phyloP scores from a whole-genome alignment of 2,797 vertebrate genomes.

The Sebastes hubbsi region DNA sequence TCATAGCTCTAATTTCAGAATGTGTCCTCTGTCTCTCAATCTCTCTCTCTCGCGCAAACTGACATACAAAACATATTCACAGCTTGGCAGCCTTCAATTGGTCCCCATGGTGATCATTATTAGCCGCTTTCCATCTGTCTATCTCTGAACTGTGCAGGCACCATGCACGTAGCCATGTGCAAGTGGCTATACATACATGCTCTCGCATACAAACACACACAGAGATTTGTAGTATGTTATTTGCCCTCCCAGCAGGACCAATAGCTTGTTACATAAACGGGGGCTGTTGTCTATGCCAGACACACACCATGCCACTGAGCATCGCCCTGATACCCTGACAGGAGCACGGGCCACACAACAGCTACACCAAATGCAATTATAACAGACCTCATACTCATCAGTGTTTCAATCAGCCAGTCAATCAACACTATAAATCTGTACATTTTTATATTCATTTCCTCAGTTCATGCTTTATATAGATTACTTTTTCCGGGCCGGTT shows the following conservation, averaged over 20 bases:
- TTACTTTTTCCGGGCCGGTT: slow-evolving; percentile 7
- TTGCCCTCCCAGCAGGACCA: slow-evolving; percentile 2
- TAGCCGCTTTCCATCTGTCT: slow-evolving; percentile 65
- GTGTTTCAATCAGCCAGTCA: slow-evolving; percentile 3
- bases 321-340: background rate
- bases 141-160: slow-evolving; percentile 30
- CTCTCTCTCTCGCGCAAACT: slow-evolving; percentile 7
- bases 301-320: slow-evolving; percentile 12
- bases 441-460: slow-evolving; percentile 7
- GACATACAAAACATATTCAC: slow-evolving; percentile 15
- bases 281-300: slow-evolving; percentile 14
- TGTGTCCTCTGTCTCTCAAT: slow-evolving; percentile 21
- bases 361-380: background rate
- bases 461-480: background rate
- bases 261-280: slow-evolving; percentile 19
- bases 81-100: slow-evolving; percentile 48
- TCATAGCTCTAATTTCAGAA: slow-evolving; percentile 55
- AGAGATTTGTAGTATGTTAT: slow-evolving; percentile 8
- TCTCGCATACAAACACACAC: background rate
- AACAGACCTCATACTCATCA: background rate
- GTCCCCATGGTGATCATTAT: slow-evolving; percentile 69
- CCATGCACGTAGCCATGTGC: background rate
- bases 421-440: background rate
- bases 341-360: slow-evolving; percentile 12
- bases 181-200: background rate